Percentiles rank a stretch among this genome's conserved stretches.
These are phyloP conservation scores for Drosophila sturtevanti DNA, from an alignment of 1,140 invertebrate species.

Conservation along the genomic window DNA sequence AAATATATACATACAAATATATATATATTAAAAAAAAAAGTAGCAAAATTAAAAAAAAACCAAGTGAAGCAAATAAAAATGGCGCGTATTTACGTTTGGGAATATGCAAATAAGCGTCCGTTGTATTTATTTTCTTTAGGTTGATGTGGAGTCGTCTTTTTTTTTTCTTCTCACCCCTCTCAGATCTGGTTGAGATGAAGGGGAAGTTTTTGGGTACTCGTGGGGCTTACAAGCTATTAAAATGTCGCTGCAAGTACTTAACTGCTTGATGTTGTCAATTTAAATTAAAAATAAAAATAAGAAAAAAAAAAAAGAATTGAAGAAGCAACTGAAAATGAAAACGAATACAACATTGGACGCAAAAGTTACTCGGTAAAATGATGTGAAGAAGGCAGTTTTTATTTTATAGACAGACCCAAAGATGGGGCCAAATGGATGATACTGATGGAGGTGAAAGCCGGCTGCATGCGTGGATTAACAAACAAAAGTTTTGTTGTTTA, in stretches of 20 bases:
- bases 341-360: constrained; percentile 53
- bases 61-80: constrained; percentile 73
- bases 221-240: constrained; percentile 80
- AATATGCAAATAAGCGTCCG: constrained; percentile 79
- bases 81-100: constrained; percentile 80
- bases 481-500: constrained; percentile 60
- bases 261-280: constrained; percentile 81
- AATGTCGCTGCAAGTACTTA: constrained; percentile 81
- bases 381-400: constrained; percentile 46
- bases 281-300: constrained; percentile 62
- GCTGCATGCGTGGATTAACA: constrained; percentile 71
- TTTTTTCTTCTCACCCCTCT: constrained; percentile 36
- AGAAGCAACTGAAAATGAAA: not conserved
- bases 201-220: constrained; percentile 59
- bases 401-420: constrained; percentile 40
- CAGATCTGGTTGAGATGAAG: constrained; percentile 28
- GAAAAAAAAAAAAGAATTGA: too few relatives aligned
- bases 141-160: constrained; percentile 52
- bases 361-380: constrained; percentile 63
- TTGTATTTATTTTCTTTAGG: constrained; percentile 78
- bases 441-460: constrained; percentile 21
- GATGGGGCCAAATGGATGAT: constrained; percentile 63
- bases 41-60: constrained; percentile 14
- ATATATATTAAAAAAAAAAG: constrained; percentile 24
- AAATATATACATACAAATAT: constrained; percentile 37